Evolutionary conservation across 2,113 vertebrate species (phyloP).

Genomic region (Cygnus atratus): DNA sequence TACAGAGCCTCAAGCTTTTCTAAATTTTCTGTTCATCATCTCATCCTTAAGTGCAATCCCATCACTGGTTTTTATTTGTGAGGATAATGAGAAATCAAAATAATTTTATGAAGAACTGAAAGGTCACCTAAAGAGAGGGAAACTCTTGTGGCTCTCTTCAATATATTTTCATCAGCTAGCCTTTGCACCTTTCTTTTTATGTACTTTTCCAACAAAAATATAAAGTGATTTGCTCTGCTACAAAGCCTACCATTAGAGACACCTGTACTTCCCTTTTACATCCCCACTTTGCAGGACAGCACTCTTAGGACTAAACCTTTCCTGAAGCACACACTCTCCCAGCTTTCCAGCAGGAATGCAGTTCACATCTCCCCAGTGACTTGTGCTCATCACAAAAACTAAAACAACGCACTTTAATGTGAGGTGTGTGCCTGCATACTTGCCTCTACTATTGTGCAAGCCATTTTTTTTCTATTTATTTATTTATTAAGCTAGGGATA

Average conservation of each 20-base stretch:
- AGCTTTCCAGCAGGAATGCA: not conserved
- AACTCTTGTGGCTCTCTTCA: not conserved
- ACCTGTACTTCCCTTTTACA: not conserved
- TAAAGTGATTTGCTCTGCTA: not conserved
- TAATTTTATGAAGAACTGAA: not conserved
- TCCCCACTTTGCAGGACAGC: accelerated
- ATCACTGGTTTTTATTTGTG: not conserved
- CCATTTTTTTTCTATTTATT: not conserved
- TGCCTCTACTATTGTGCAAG: not conserved
- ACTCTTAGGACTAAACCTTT: not conserved
- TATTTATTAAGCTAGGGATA: not conserved
- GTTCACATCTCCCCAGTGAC: not conserved
- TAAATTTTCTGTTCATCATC: not conserved
- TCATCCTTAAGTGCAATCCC: not conserved
- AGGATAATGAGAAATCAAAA: not conserved
- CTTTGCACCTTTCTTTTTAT: not conserved
- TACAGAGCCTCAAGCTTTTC: not conserved
- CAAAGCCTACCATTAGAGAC: not conserved
- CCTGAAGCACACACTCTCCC: not conserved
- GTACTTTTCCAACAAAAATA: not conserved
- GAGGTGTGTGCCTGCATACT: not conserved
- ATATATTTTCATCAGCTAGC: not conserved
- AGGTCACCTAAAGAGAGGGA: not conserved
- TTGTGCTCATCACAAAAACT: not conserved
- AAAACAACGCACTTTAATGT: not conserved